Conservation (phyloP, 2,888 invertebrate species). For the Aleiodes alternator region DNA sequence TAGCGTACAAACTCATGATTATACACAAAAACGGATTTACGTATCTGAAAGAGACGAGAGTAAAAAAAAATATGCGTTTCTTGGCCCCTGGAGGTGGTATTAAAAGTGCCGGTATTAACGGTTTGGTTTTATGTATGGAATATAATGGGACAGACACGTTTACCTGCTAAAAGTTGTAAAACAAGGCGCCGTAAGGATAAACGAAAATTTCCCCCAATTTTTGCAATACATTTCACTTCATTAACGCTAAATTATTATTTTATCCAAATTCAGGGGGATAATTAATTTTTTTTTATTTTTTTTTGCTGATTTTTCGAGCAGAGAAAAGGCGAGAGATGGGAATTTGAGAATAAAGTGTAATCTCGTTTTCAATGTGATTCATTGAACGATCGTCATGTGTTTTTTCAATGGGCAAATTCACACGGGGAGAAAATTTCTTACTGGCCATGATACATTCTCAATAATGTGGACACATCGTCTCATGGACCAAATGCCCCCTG, state of each 20-base stretch:
- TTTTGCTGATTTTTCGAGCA: no score
- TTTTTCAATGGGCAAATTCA: conserved; percentile 67
- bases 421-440: conserved; percentile 60
- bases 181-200: conserved; percentile 49
- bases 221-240: neutral
- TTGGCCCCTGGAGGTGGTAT: conserved; percentile 43
- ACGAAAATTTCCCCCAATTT: conserved; percentile 18
- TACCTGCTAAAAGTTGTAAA: conserved; percentile 49
- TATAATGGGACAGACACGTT: conserved; percentile 25
- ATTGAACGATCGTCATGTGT: conserved; percentile 61
- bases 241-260: neutral
- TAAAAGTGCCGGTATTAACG: conserved; percentile 54
- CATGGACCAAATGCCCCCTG: conserved; percentile 64
- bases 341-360: conserved; percentile 5
- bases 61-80: neutral
- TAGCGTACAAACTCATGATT: conserved; percentile 50
- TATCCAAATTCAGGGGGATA: no score
- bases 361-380: neutral
- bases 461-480: conserved; percentile 65
- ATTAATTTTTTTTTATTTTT: no score
- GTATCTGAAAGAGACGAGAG: conserved; percentile 6
- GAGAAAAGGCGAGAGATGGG: neutral
- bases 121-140: conserved; percentile 11
- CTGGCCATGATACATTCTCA: conserved; percentile 45
- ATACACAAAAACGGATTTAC: conserved; percentile 47